phyloP scores from a whole-genome alignment of 1,140 invertebrate genomes.

The Pseudomyrmex sp. region DNA sequence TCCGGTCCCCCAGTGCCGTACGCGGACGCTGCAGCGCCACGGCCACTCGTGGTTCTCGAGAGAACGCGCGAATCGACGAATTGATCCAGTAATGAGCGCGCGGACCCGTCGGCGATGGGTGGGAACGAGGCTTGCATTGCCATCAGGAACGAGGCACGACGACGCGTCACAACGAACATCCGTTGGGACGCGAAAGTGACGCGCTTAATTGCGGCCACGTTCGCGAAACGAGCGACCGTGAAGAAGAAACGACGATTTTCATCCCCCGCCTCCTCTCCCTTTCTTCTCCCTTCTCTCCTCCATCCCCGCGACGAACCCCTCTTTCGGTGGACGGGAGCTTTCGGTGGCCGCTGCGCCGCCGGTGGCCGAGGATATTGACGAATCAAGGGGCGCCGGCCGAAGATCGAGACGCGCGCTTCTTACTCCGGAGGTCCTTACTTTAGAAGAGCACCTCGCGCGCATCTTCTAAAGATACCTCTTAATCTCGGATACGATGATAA shows the following conservation, averaged over 20 bases:
- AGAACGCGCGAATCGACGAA: constrained; percentile 53
- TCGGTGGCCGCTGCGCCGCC: constrained; percentile 4
- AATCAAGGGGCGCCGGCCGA: constrained; percentile 53
- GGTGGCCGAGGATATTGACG: constrained; percentile 37
- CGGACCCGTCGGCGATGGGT: constrained; percentile 1
- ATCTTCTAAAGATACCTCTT: constrained; percentile 11
- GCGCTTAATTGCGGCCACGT: constrained; percentile 29
- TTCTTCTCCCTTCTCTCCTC: no score
- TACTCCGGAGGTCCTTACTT: background rate
- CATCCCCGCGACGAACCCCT: no score
- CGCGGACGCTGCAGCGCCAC: background rate
- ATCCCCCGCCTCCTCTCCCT: background rate
- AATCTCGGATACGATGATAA: constrained; percentile 53
- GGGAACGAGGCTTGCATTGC: background rate
- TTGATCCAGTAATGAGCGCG: constrained; percentile 58
- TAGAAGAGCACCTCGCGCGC: background rate
- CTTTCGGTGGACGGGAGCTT: background rate
- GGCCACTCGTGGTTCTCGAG: background rate
- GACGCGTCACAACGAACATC: constrained; percentile 24
- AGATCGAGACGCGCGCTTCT: constrained; percentile 23
- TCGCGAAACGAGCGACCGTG: background rate
- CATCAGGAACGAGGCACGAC: background rate
- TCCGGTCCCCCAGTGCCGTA: constrained; percentile 53
- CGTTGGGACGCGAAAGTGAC: constrained; percentile 24
- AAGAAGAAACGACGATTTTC: background rate